phyloP scores from a whole-genome alignment of 2,113 vertebrate genomes.

The Anoura caudifer region DNA sequence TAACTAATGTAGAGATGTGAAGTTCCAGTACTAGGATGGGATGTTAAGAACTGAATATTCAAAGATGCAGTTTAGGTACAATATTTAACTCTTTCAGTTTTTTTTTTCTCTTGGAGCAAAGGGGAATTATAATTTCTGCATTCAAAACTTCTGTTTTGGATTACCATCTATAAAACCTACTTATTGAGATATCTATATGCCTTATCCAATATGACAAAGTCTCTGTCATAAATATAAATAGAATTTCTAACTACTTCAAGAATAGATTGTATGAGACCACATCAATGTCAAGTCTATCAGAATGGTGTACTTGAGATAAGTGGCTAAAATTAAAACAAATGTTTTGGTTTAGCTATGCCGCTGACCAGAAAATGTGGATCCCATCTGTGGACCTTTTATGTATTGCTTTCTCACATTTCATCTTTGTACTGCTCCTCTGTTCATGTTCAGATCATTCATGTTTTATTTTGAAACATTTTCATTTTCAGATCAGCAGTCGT shows the following conservation, averaged over 20 bases:
- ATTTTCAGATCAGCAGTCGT: slow-evolving; percentile 87
- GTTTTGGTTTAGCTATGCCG: neutral
- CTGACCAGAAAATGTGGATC: neutral
- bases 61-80: neutral
- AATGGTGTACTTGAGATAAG: neutral
- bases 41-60: neutral
- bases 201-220: neutral
- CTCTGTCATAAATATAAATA: neutral
- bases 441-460: slow-evolving; percentile 40
- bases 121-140: neutral
- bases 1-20: neutral
- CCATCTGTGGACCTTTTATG: neutral
- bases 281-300: neutral
- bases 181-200: neutral
- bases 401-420: slow-evolving; percentile 23
- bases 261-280: neutral
- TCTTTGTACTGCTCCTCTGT: neutral
- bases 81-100: neutral
- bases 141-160: neutral
- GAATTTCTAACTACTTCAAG: neutral
- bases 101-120: neutral
- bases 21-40: neutral
- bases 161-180: neutral
- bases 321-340: neutral
- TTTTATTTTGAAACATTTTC: slow-evolving; percentile 73